Percentiles rank a stretch among this genome's conserved stretches.
phyloP scores from a whole-genome alignment of 2,888 invertebrate genomes.

The Pyrrhosoma nymphula region DNA sequence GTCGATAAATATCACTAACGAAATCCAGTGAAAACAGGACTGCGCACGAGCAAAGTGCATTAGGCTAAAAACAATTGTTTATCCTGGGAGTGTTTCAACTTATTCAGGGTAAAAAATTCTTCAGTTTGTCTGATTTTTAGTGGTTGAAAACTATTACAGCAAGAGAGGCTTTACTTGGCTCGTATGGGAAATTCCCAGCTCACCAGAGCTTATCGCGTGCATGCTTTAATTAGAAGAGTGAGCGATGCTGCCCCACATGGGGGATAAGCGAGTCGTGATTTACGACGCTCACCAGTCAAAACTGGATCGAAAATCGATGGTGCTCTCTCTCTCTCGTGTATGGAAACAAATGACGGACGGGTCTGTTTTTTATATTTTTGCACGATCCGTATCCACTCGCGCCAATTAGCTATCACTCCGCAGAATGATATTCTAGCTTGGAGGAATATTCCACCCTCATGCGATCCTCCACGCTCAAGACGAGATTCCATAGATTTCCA shows the following conservation, averaged over 20 bases:
- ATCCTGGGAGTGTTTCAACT: no score
- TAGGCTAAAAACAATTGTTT: no score
- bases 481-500: background rate
- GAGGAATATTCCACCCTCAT: background rate
- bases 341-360: conserved; percentile 9
- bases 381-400: background rate
- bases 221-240: conserved; percentile 1
- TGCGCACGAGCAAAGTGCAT: no score
- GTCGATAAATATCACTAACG: no score
- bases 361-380: background rate
- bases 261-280: background rate
- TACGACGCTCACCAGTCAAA: background rate
- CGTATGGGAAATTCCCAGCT: background rate
- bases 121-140: background rate
- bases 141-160: background rate
- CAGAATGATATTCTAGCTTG: background rate
- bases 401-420: conserved; percentile 1
- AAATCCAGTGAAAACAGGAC: no score
- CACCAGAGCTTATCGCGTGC: background rate
- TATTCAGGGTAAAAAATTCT: background rate
- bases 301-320: conserved; percentile 12
- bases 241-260: background rate
- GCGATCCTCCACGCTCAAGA: background rate
- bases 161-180: background rate
- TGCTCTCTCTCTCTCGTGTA: background rate